Evolutionary conservation across 2,113 vertebrate species (phyloP), one percentile per base, ranked within the genome.

Genomic region (Zosterops hypoxanthus): DNA sequence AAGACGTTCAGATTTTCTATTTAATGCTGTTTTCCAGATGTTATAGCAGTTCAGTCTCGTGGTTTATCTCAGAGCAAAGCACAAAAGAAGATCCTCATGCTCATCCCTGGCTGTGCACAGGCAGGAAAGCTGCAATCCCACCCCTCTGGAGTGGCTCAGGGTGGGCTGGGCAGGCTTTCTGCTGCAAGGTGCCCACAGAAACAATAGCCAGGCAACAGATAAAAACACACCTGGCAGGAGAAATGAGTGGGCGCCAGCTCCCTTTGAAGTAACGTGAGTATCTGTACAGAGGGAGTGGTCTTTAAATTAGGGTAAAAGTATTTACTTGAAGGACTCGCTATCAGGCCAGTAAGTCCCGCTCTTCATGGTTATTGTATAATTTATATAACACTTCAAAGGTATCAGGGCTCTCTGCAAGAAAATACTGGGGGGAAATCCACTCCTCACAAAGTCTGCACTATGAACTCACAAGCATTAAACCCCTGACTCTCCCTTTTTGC

Each of bases 141-240:
- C 59, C 49, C 26, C 1, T 0, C 26, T 4, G 2, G 8, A 22
- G 72, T 2, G 53, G 7, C 44, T 68, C 36, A 7, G 18, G 0
- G 11, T 46, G 75, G 31, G 56, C 80, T 71, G 41, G 7, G 12
- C 28, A 25, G 76, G 24, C 33, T 53, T 6, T 10, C 50, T 61
- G 60, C 68, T 80, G 69, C 68, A 60, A 3, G 31, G 2, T 21
- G 41, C 66, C 52, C 60, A 33, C 52, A 34, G 42, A 39, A 71
- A 31, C 60, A 68, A 50, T 0, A 78, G 49, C 26, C 3, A 8
- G 25, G 71, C 42, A 81, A 75, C 63, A 71, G 82, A 59, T 39
- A n/a, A 36, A 69, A 94, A 23, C 75, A 82, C 88, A 93, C 86
- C 88, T 80, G 82, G 63, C 7, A 80, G 82, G 90, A 55, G 81